Evolutionary conservation across 2,888 invertebrate species (phyloP), one percentile per base, ranked within the genome.

Genomic region (Aspidiotus rigidus): DNA sequence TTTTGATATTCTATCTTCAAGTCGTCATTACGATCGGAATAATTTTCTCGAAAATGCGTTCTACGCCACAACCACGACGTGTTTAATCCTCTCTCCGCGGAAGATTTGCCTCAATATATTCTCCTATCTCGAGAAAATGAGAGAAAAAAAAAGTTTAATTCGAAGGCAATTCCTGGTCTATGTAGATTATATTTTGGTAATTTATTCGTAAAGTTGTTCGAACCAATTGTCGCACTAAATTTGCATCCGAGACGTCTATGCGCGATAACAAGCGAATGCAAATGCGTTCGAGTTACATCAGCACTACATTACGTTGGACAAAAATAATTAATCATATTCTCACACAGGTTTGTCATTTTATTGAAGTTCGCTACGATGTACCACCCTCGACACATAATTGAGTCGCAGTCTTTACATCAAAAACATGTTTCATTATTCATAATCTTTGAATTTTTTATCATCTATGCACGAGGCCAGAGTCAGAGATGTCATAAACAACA

Each of bases 141-240:
- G 49, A 49, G 6, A 49, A 49, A 49, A 49, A n/a, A 28, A 1
- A 1, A 2, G 6, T n/a, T n/a, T n/a, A 49, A 49, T n/a, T 49
- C 11, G 49, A 13, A 13, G 49, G 11, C 11, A 49, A 49, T 49
- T 49, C 6, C 49, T 49, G 49, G 49, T 49, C n/a, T 49, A 49
- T 49, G 49, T 49, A 49, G n/a, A 49, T 49, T 49, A 49, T n/a
- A 11, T 3, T 49, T 13, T 2, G 11, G 49, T 49, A 49, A 49
- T 49, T 49, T 49, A 49, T 49, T 49, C 49, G 49, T 49, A 1
- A 6, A 49, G n/a, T 49, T 49, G 49, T 49, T n/a, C 11, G n/a
- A 49, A 49, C 49, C 49, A 49, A 49, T 49, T 49, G 49, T 49
- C 49, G n/a, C 49, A 49, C 49, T 49, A 49, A 28, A 49, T 49